These are phyloP conservation scores for Acanthornis magna DNA, from an alignment of 2,797 vertebrate genomes.

Conservation along the genomic window DNA sequence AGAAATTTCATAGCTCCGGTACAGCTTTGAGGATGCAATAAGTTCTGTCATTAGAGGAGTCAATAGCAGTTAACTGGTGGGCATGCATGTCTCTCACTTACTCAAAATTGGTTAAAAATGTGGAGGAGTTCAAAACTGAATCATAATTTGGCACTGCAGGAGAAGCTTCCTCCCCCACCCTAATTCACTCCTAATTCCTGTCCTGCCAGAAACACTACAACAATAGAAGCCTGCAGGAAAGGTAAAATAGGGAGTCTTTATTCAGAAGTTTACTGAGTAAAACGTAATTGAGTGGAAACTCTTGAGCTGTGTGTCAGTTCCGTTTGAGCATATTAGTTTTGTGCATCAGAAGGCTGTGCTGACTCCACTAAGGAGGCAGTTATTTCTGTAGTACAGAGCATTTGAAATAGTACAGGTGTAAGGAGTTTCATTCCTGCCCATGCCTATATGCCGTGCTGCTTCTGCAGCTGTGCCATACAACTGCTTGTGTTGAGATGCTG, in stretches of 20 bases:
- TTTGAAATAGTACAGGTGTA: neutral
- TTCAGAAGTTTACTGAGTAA: neutral
- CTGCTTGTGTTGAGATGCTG: neutral
- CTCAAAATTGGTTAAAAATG: constrained; percentile 11
- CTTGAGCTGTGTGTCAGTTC: neutral
- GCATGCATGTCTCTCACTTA: constrained; percentile 15
- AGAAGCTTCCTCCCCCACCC: constrained; percentile 26
- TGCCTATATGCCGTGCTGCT: neutral
- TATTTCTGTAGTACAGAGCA: neutral
- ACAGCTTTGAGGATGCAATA: neutral
- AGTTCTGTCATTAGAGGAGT: neutral
- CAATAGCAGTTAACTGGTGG: neutral
- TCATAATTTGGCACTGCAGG: constrained; percentile 25
- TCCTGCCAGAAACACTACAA: neutral
- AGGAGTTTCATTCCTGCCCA: neutral
- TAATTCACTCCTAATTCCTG: neutral
- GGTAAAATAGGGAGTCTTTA: neutral
- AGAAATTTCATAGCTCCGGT: neutral
- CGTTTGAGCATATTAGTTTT: neutral
- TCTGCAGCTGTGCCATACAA: neutral
- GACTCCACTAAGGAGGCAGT: neutral
- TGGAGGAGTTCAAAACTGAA: constrained; percentile 44
- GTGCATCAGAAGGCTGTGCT: neutral
- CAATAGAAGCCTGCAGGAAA: neutral
- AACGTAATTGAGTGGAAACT: neutral